Base-by-base conservation (phyloP, 2,113 vertebrate genomes). In the Misgurnus mizolepis region DNA sequence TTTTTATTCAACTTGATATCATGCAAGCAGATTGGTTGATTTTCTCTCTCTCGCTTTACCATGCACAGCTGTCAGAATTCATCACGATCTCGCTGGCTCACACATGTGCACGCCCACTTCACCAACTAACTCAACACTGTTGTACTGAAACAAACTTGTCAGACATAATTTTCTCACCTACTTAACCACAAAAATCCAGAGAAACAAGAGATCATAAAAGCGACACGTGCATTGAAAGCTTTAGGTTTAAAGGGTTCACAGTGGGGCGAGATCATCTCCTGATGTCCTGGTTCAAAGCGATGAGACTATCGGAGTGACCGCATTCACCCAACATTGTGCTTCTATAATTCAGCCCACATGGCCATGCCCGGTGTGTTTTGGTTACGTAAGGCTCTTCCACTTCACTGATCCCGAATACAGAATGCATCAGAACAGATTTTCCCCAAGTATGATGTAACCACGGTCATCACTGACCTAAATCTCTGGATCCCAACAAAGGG, bases 1-100 rank as follows among this genome's bases (percentile, higher is more conserved):
- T 88, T 90, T 89, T 90, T 90, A 93, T 90, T 89, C 85, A 79
- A 78, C 84, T 47, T 67, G 10, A 80, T 84, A 82, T 89, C 80
- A 50, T 79, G 90, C 90, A 88, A 91, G 89, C 88, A 90, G 89
- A 89, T 88, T 77, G 68, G 71, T 62, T 27, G 76, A 81, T 83
- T 64, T 10, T 7, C 90, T 45, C 91, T 85, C 74, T 84, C 87
- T 55, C 90, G 85, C 88, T 87, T 83, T 80, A 60, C 34, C 50
- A 17, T 45, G 83, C 83, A 78, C 79, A 65, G 76, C 86, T 92
- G 90, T 92, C 93, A 1, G 69, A 80, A 88, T 4, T 71, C 80
- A 92, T 93, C 91, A 92, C 85, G 81, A 62, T 68, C 84, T 79
- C 86, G 82, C 68, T 66, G 65, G 65, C 83, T 78, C n/a, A 67